A percentile compares a stretch with the other conserved stretches of the same genome.
Evolutionary conservation across 2,888 invertebrate species (phyloP).

Genomic region (Nephrotoma appendiculata): DNA sequence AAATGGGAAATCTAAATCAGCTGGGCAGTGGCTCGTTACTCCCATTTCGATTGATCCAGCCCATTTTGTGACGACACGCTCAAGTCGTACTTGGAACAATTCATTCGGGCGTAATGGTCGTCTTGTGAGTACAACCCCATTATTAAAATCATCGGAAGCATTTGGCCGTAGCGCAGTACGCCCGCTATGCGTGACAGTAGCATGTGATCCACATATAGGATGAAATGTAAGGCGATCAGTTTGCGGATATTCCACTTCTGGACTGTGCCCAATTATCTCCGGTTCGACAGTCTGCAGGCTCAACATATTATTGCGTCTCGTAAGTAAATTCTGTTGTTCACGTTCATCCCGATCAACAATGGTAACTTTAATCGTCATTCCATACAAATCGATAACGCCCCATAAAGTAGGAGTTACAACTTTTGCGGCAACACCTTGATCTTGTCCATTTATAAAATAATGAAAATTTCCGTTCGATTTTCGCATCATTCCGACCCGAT

Average conservation of each 20-base stretch:
- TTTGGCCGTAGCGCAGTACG: slow-evolving; percentile 86
- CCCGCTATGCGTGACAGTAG: slow-evolving; percentile 79
- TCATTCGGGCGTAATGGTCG: slow-evolving; percentile 75
- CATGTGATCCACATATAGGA: slow-evolving; percentile 82
- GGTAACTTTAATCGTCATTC: slow-evolving; percentile 83
- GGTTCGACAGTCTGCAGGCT: slow-evolving; percentile 14
- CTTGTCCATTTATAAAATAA: slow-evolving; percentile 84
- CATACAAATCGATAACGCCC: slow-evolving; percentile 92
- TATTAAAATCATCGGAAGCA: slow-evolving; percentile 85
- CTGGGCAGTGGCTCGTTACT: slow-evolving; percentile 80
- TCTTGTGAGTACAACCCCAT: slow-evolving; percentile 82
- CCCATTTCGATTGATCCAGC: slow-evolving; percentile 90
- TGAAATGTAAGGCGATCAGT: slow-evolving; percentile 73
- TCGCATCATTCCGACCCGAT: slow-evolving; percentile 83
- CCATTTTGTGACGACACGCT: slow-evolving; percentile 87
- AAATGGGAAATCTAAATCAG: slow-evolving; percentile 76
- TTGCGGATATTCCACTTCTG: slow-evolving; percentile 27
- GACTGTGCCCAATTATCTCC: slow-evolving; percentile 19
- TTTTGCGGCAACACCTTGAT: slow-evolving; percentile 82
- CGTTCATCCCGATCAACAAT: slow-evolving; percentile 73
- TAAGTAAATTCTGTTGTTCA: slow-evolving; percentile 59
- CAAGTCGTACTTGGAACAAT: slow-evolving; percentile 82
- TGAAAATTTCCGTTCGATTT: slow-evolving; percentile 73
- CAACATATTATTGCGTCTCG: slow-evolving; percentile 45
- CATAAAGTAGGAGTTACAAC: slow-evolving; percentile 68